These are phyloP conservation scores for Ciconia maguari DNA, from an alignment of 2,113 vertebrate species.

Conservation along the genomic window DNA sequence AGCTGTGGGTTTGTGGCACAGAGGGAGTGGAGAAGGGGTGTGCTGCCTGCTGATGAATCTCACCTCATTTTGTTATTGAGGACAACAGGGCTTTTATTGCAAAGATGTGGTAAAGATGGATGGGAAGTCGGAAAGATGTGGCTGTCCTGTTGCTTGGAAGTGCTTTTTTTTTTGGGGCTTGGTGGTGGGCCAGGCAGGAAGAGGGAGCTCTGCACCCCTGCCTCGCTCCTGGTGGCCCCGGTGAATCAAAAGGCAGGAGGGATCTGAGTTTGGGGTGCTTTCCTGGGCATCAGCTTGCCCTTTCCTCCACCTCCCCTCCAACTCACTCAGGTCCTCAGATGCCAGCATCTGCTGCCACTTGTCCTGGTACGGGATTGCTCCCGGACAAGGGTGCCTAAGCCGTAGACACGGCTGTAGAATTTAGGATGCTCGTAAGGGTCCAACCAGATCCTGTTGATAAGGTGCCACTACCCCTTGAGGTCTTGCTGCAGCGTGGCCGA, in stretches of 20 bases:
- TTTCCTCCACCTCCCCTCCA: neutral
- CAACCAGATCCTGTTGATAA: neutral
- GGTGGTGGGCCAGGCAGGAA: neutral
- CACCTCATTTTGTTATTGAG: neutral
- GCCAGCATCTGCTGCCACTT: neutral
- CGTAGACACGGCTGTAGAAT: neutral
- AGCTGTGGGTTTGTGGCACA: neutral
- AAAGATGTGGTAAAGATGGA: neutral
- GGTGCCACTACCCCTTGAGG: neutral
- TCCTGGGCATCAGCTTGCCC: rapidly evolving
- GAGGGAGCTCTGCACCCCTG: neutral
- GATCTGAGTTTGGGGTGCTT: neutral
- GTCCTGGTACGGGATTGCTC: neutral
- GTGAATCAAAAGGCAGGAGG: neutral
- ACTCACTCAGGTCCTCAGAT: neutral
- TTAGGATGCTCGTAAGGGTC: neutral
- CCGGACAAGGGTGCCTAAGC: neutral
- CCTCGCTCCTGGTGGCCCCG: rapidly evolving
- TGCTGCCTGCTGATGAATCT: neutral
- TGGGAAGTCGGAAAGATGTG: neutral
- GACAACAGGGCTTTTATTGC: neutral
- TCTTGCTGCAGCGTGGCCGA: neutral
- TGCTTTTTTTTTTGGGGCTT: neutral
- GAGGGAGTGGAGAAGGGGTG: neutral
- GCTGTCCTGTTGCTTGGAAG: neutral